These are phyloP conservation scores for Adineta ricciae DNA, from an alignment of 2,888 invertebrate genomes.

Conservation along the genomic window DNA sequence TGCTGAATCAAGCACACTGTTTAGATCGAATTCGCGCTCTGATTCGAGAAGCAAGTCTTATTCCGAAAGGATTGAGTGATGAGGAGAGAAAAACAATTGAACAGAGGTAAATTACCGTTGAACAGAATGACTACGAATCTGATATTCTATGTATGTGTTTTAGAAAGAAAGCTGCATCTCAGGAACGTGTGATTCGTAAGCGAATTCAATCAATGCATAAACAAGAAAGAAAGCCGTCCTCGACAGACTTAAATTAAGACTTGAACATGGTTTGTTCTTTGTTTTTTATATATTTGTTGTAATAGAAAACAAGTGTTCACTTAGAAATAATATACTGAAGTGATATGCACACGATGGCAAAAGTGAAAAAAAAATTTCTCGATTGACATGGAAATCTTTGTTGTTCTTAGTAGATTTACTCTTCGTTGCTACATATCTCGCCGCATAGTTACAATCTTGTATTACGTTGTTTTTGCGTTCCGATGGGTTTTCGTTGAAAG, in stretches of 20 bases:
- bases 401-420: no score
- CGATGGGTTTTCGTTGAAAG: no score
- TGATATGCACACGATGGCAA: not conserved
- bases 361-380: no score
- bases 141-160: not conserved
- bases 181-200: constrained; percentile 27
- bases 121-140: not conserved
- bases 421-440: no score
- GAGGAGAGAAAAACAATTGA: constrained; percentile 28
- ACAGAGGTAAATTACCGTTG: constrained; percentile 21
- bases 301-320: not conserved
- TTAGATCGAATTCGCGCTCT: constrained; percentile 65
- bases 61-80: constrained; percentile 28
- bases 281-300: not conserved
- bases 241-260: not conserved
- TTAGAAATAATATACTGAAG: not conserved
- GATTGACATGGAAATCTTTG: no score
- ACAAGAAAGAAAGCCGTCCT: not conserved
- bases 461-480: no score
- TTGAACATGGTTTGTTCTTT: not conserved
- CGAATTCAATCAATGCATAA: constrained; percentile 22
- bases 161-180: constrained; percentile 28
- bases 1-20: constrained; percentile 83
- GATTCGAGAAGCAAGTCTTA: constrained; percentile 27
- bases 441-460: no score